phyloP scores from a whole-genome alignment of 2,797 vertebrate genomes.

The Enteromius unitaeniatus region DNA sequence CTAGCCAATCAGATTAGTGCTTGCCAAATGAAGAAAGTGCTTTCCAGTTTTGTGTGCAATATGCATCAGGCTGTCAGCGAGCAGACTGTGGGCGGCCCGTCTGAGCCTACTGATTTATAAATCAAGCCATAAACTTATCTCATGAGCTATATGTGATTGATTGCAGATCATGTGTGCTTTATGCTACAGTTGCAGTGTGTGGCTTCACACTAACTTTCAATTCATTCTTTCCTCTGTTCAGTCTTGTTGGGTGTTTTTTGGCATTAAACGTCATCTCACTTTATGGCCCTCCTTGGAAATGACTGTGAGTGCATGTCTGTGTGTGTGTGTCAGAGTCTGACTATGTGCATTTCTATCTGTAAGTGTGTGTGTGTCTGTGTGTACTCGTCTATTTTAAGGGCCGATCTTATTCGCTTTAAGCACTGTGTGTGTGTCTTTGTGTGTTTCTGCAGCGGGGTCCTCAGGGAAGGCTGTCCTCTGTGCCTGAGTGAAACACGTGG shows the following conservation, averaged over 20 bases:
- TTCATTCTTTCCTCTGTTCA: conserved; percentile 32
- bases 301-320: conserved; percentile 28
- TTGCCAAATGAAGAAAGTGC: conserved; percentile 25
- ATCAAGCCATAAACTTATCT: conserved; percentile 15
- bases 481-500: conserved; percentile 52
- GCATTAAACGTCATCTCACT: conserved; percentile 39
- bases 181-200: not conserved
- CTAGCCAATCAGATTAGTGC: conserved; percentile 14
- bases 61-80: conserved; percentile 6
- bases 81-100: not conserved
- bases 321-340: conserved; percentile 19
- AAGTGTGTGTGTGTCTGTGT: conserved; percentile 38
- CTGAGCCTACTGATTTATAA: conserved; percentile 16
- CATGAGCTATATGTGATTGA: conserved; percentile 5
- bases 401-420: conserved; percentile 58
- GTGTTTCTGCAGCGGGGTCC: conserved; percentile 51
- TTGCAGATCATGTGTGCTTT: conserved; percentile 29
- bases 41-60: conserved; percentile 27
- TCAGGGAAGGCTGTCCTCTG: conserved; percentile 46
- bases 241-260: conserved; percentile 35
- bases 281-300: conserved; percentile 33
- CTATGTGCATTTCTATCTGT: conserved; percentile 33
- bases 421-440: conserved; percentile 49
- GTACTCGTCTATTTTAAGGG: conserved; percentile 46
- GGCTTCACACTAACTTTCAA: conserved; percentile 25